Evolutionary conservation across 2,797 vertebrate genomes (phyloP).

Genomic region (Phaenicophaeus curvirostris): DNA sequence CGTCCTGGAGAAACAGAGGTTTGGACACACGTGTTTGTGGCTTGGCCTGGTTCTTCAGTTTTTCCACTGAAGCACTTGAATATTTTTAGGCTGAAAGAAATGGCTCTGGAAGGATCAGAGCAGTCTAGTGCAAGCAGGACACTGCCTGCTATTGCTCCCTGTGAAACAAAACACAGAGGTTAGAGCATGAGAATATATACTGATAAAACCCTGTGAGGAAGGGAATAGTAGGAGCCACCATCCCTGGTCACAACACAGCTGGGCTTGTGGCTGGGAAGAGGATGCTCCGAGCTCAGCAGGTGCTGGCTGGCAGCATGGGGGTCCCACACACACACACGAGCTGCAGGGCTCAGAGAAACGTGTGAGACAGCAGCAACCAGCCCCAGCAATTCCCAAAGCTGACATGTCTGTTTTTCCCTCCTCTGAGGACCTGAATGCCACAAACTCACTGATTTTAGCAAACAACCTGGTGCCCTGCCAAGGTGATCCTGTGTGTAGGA

Average conservation of each 20-base stretch:
- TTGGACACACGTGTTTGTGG: slow-evolving; percentile 11
- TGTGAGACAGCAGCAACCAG: not conserved
- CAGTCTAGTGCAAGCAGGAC: not conserved
- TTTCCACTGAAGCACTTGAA: slow-evolving; percentile 28
- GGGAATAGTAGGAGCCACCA: not conserved
- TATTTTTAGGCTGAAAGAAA: slow-evolving; percentile 52
- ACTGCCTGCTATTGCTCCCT: not conserved
- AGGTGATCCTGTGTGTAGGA: not conserved
- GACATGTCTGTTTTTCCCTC: not conserved
- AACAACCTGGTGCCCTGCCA: not conserved
- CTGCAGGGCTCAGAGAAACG: not conserved
- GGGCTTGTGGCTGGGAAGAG: not conserved
- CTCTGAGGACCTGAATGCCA: not conserved
- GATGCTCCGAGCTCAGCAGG: not conserved
- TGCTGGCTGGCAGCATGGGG: not conserved
- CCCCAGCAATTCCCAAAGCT: not conserved
- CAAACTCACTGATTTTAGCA: not conserved
- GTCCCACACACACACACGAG: not conserved
- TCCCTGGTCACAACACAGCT: not conserved
- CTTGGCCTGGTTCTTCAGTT: slow-evolving; percentile 31
- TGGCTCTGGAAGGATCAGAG: not conserved
- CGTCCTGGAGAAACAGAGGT: not conserved
- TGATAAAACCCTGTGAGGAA: not conserved
- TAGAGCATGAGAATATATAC: not conserved
- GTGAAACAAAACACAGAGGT: not conserved